Percentiles rank a stretch among this genome's conserved stretches.
phyloP scores from a whole-genome alignment of 2,888 invertebrate genomes.

The Protophormia terraenovae region DNA sequence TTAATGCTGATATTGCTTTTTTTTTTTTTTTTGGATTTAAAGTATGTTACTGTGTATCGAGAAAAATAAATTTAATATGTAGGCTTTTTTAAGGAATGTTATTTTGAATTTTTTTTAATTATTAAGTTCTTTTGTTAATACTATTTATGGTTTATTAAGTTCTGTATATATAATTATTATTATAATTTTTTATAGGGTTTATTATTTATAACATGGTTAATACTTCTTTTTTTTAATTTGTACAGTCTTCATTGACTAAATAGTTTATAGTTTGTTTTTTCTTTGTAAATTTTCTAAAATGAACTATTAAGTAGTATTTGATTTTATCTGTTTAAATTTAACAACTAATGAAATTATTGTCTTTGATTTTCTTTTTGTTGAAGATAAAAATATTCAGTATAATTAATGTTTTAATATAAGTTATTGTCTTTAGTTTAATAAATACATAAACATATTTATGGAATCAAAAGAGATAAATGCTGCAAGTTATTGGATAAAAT shows the following conservation, averaged over 20 bases:
- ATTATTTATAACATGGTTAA: conserved; percentile 17
- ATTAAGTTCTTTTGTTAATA: not conserved
- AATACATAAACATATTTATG: not conserved
- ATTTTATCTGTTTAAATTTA: not conserved
- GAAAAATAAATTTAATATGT: not conserved
- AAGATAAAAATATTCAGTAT: not conserved
- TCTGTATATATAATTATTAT: not conserved
- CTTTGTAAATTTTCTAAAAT: conserved; percentile 55
- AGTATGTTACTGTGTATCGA: not conserved
- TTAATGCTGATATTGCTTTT: conserved; percentile 53
- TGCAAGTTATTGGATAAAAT: not conserved
- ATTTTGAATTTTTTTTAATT: not conserved
- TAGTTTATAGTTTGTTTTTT: conserved; percentile 35
- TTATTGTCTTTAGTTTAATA: conserved; percentile 30
- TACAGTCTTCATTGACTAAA: conserved; percentile 61
- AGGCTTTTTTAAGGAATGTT: conserved; percentile 10
- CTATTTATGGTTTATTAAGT: not conserved
- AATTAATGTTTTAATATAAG: not conserved
- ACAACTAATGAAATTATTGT: conserved; percentile 44
- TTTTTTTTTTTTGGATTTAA: not conserved
- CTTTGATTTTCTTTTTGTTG: not conserved
- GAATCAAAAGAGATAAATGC: not conserved
- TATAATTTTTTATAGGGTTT: conserved; percentile 1
- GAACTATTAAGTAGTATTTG: not conserved
- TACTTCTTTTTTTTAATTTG: conserved; percentile 22